A percentile compares a stretch with the other conserved stretches of the same genome.
Evolutionary conservation across 2,113 vertebrate genomes (phyloP).

Genomic region (Mesitornis unicolor): DNA sequence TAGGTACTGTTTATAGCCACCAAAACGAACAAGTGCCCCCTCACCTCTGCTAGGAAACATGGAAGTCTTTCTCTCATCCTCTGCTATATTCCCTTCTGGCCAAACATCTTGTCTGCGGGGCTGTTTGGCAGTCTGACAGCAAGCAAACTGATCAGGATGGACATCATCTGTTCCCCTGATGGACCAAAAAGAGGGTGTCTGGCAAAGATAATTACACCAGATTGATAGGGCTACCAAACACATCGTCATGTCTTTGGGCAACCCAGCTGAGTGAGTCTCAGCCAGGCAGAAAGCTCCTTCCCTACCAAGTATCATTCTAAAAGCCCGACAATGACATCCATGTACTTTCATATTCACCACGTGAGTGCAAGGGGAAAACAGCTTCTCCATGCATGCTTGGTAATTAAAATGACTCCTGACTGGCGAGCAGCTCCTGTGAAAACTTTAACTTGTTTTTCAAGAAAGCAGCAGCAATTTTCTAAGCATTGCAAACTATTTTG

Average conservation of each 20-base stretch:
- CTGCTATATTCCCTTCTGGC: background rate
- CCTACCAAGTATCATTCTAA: background rate
- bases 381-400: background rate
- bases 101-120: background rate
- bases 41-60: background rate
- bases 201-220: background rate
- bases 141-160: background rate
- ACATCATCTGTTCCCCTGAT: background rate
- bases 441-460: background rate
- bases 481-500: background rate
- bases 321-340: background rate
- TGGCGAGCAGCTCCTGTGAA: background rate
- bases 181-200: background rate
- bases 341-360: background rate
- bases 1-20: background rate
- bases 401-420: background rate
- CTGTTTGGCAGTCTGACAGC: background rate
- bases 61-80: background rate
- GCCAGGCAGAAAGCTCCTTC: background rate
- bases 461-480: background rate
- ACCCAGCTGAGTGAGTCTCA: background rate
- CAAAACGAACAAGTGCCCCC: background rate
- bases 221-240: background rate
- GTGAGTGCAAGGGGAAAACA: background rate
- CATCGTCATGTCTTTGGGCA: background rate